Conservation (phyloP, 2,797 vertebrate genomes). For the Pitangus sulphuratus region DNA sequence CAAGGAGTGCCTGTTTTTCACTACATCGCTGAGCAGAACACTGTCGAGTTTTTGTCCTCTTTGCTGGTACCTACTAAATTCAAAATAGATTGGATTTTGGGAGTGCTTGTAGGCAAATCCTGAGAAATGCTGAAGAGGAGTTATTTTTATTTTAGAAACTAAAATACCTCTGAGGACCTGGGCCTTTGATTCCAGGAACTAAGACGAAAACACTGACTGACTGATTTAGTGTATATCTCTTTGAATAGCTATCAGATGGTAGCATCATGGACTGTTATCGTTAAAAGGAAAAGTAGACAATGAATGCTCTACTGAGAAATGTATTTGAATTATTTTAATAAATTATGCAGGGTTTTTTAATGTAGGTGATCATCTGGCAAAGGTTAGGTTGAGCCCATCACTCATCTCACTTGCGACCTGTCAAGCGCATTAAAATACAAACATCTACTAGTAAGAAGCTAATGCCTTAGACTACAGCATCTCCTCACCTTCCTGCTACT, state of each 20-base stretch:
- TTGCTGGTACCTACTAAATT: neutral
- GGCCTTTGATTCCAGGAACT: neutral
- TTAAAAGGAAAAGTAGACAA: conserved; percentile 17
- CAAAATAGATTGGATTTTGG: neutral
- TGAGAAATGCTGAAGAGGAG: neutral
- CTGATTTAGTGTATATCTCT: neutral
- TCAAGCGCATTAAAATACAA: conserved; percentile 41
- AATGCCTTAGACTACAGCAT: conserved; percentile 4
- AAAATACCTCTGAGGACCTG: neutral
- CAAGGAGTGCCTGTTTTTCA: neutral
- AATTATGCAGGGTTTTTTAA: conserved; percentile 44
- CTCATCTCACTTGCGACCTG: conserved; percentile 50
- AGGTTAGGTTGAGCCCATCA: conserved; percentile 59
- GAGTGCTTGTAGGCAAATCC: neutral
- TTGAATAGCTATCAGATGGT: neutral
- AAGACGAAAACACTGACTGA: neutral
- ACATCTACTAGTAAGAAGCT: neutral
- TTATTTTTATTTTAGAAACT: neutral
- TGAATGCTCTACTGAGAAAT: neutral
- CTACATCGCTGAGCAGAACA: neutral
- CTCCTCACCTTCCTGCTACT: conserved; percentile 8
- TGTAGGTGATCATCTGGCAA: conserved; percentile 62
- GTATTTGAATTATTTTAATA: conserved; percentile 49
- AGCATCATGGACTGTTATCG: neutral
- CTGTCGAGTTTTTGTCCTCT: neutral